Conservation (phyloP, 2,797 vertebrate genomes). For the Meriones psammophilus region DNA sequence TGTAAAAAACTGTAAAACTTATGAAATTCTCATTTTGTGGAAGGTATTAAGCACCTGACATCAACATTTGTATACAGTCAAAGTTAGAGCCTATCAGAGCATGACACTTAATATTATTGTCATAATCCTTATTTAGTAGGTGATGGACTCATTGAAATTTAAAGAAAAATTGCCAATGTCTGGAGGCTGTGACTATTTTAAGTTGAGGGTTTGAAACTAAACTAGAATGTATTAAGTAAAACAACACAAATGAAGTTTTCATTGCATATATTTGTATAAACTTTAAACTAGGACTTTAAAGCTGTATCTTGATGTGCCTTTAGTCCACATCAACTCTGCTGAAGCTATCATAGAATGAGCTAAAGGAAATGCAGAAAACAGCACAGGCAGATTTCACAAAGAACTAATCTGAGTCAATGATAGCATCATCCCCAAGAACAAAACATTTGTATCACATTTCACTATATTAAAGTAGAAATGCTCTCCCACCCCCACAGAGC, state of each 20-base stretch:
- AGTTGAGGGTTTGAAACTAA: conserved; percentile 27
- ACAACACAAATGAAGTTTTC: not conserved
- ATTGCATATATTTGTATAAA: not conserved
- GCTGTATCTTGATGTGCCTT: not conserved
- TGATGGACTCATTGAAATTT: conserved; percentile 27
- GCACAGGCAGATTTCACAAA: conserved; percentile 54
- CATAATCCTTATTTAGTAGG: not conserved
- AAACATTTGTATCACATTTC: conserved; percentile 46
- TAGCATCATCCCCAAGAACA: not conserved
- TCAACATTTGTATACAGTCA: not conserved
- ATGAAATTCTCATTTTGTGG: conserved; percentile 2
- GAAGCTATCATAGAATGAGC: conserved; percentile 14
- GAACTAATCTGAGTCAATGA: conserved; percentile 27
- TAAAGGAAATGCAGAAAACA: conserved; percentile 5
- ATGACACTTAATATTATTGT: not conserved
- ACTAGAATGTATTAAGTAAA: not conserved
- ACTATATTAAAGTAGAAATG: conserved; percentile 36
- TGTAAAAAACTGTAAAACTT: conserved; percentile 14
- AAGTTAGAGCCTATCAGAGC: not conserved
- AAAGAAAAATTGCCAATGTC: not conserved
- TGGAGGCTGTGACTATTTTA: not conserved
- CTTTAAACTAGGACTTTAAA: conserved; percentile 55
- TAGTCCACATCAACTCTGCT: not conserved
- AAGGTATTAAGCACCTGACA: not conserved
- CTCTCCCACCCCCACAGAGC: not conserved